phyloP scores from a whole-genome alignment of 1,140 invertebrate species.

The Cydia splendana region DNA sequence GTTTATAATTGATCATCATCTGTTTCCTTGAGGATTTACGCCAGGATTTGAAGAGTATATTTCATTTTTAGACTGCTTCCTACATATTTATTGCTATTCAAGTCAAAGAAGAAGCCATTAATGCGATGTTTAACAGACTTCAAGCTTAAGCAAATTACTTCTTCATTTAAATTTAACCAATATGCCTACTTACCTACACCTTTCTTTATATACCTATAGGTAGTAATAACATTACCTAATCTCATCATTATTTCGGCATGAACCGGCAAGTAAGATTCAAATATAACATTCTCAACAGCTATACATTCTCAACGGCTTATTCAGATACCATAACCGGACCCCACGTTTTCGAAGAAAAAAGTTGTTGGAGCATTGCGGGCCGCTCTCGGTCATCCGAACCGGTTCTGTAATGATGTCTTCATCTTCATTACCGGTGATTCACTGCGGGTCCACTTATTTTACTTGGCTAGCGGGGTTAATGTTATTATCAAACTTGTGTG shows the following conservation, averaged over 20 bases:
- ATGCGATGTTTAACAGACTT: not conserved
- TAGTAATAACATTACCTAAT: not conserved
- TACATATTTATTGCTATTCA: not conserved
- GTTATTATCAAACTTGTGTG: conserved; percentile 34
- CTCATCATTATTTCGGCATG: not conserved
- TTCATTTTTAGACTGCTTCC: not conserved
- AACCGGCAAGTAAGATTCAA: not conserved
- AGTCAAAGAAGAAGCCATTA: not conserved
- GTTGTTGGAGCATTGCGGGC: conserved; percentile 37
- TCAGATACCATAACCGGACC: conserved; percentile 28
- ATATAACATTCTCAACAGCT: not conserved
- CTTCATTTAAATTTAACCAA: not conserved
- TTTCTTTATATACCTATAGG: no score
- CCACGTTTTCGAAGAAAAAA: conserved; percentile 43
- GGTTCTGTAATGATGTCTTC: conserved; percentile 74
- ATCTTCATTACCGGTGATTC: conserved; percentile 74
- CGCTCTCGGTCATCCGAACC: conserved; percentile 55
- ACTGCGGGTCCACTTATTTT: conserved; percentile 51
- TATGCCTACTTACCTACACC: no score
- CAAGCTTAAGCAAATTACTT: not conserved
- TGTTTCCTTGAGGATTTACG: conserved; percentile 8
- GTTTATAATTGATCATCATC: conserved; percentile 21
- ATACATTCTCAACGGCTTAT: not conserved
- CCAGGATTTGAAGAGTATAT: not conserved
- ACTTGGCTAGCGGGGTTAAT: conserved; percentile 46